Conservation (phyloP, 1,140 invertebrate genomes). For the Halictus rubicundus region DNA sequence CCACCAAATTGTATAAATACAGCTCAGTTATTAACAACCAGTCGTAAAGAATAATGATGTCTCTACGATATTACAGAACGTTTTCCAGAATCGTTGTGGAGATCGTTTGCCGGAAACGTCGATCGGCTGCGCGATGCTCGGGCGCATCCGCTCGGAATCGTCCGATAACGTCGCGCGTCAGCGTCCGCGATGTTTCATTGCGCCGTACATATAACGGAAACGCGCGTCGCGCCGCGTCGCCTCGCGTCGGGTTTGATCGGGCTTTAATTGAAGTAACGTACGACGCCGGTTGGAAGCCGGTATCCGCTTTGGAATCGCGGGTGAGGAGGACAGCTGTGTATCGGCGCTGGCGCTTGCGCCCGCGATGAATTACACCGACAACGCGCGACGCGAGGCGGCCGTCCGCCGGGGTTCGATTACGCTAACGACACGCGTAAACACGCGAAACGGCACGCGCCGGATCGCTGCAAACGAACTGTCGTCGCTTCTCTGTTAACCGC, state of each 20-base stretch:
- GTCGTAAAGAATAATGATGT: too few species aligned
- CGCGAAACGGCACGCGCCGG: not conserved
- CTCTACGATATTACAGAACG: too few species aligned
- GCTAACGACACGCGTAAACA: slow-evolving; percentile 32
- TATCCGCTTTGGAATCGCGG: too few species aligned
- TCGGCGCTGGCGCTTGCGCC: not conserved
- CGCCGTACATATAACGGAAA: not conserved
- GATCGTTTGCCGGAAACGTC: not conserved
- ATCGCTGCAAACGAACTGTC: slow-evolving; percentile 11
- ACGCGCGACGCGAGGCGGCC: not conserved
- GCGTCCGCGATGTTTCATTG: not conserved
- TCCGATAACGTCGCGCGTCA: not conserved
- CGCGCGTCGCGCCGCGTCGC: not conserved
- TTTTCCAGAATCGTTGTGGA: not conserved
- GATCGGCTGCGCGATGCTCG: not conserved
- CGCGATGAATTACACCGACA: slow-evolving; percentile 8
- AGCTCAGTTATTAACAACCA: too few species aligned
- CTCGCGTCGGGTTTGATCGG: not conserved
- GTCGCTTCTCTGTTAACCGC: not conserved
- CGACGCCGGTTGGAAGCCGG: not conserved
- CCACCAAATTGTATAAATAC: too few species aligned
- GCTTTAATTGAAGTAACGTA: slow-evolving; percentile 26
- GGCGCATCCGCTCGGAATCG: not conserved
- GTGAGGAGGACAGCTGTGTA: not conserved
- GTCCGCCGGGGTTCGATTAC: not conserved